phyloP scores from a whole-genome alignment of 1,140 invertebrate genomes.

The Paraescarpia echinospica region DNA sequence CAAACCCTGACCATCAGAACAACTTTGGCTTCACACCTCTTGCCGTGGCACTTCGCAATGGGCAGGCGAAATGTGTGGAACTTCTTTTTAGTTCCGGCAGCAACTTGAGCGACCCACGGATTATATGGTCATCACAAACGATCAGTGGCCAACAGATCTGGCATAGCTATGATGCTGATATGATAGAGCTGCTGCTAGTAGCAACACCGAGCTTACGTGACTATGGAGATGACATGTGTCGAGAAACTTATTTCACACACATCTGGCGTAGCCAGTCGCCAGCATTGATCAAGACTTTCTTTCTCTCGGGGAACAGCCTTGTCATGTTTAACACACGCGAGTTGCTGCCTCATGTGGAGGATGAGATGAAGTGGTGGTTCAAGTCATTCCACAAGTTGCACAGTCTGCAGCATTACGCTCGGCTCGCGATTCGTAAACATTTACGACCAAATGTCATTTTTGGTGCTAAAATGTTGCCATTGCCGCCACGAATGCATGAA shows the following conservation, averaged over 20 bases:
- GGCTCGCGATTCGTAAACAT: not conserved
- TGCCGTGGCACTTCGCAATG: not conserved
- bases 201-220: slow-evolving; percentile 4
- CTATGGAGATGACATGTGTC: slow-evolving; percentile 4
- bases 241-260: not conserved
- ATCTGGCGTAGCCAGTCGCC: not conserved
- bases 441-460: slow-evolving; percentile 12
- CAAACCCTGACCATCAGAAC: slow-evolving; percentile 14
- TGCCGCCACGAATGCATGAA: slow-evolving; percentile 9
- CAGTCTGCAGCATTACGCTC: slow-evolving; percentile 17
- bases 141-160: not conserved
- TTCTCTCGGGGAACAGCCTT: slow-evolving; percentile 14
- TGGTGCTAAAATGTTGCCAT: slow-evolving; percentile 11
- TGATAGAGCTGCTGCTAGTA: not conserved
- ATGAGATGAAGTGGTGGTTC: slow-evolving; percentile 1
- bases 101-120: not conserved
- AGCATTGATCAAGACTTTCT: slow-evolving; percentile 15
- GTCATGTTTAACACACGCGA: not conserved
- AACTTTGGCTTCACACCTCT: slow-evolving; percentile 20
- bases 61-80: slow-evolving; percentile 10
- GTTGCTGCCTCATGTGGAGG: not conserved
- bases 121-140: slow-evolving; percentile 14
- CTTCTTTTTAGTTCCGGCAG: not conserved
- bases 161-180: not conserved
- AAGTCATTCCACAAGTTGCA: not conserved